Evolutionary conservation across 1,140 invertebrate species (phyloP), one percentile per base, ranked within the genome.

Genomic region (Drosophila equinoxialis): DNA sequence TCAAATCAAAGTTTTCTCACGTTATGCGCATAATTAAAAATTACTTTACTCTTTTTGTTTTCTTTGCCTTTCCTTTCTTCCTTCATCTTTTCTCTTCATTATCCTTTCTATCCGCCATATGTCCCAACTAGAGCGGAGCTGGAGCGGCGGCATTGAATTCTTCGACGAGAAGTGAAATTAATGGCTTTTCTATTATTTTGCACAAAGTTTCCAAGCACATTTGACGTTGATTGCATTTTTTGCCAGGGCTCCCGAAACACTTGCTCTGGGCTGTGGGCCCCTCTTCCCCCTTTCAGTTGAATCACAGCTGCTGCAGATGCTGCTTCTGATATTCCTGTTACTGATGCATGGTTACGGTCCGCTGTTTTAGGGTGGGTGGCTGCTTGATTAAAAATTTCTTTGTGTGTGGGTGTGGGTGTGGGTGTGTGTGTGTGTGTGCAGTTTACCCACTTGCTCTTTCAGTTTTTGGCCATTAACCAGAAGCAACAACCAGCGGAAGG

Each of bases 131-230:
- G 30, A 69, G 30, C 65, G 37, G 68, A 69, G 26, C 45, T 13
- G 35, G 17, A 37, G 33, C 23, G 39, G 41, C 67, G 39, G 41
- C 67, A 48, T 67, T 64, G 73, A 70, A 68, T 77, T 87, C 83
- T 87, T 87, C 79, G 84, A 87, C 84, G 84, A 85, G 80, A 87
- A 87, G 84, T 83, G 83, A 87, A 87, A 87, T 87, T 87, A 87
- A 87, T 87, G 83, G 83, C 84, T 87, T 87, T 87, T 87, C 83
- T 87, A 87, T 87, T 87, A 87, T 87, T 87, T 87, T 89, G 84
- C 73, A 78, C 79, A 87, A 87, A 87, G 84, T 87, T 87, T 87
- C 84, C 73, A 83, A 87, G 83, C 84, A 80, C 83, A 87, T 87
- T 87, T 87, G 83, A 87, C 83, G 83, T 87, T 87, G 83, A 87